Percentiles rank a stretch among this genome's conserved stretches.
These are phyloP conservation scores for Chesias legatella DNA, from an alignment of 2,888 invertebrate genomes.

Conservation along the genomic window DNA sequence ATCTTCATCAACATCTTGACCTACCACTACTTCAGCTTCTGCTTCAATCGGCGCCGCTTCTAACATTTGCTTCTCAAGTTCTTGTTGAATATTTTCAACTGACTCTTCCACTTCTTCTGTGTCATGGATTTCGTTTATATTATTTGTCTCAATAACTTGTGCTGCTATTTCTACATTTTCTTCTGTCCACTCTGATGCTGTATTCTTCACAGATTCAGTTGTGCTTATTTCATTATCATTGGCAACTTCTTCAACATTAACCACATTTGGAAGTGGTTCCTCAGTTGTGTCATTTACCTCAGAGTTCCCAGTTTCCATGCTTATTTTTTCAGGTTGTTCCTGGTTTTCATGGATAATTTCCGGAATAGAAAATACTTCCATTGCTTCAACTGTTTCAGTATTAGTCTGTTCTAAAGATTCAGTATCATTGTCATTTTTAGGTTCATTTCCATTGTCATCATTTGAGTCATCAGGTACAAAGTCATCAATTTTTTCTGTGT, in stretches of 20 bases:
- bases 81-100: conserved; percentile 71
- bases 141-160: conserved; percentile 17
- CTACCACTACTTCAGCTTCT: conserved; percentile 18
- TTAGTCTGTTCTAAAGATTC: conserved; percentile 2
- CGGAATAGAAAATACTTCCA: conserved; percentile 1
- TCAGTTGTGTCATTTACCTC: conserved; percentile 1
- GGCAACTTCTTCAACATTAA: not conserved
- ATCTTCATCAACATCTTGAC: conserved; percentile 6
- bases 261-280: not conserved
- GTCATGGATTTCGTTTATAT: conserved; percentile 10
- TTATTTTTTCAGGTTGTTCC: conserved; percentile 2
- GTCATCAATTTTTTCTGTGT: not conserved
- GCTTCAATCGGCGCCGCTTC: conserved; percentile 12
- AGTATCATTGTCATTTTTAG: not conserved
- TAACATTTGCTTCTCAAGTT: conserved; percentile 60
- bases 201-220: conserved; percentile 30
- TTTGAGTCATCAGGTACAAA: no score
- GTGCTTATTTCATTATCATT: not conserved
- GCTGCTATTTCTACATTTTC: conserved; percentile 47
- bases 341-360: conserved; percentile 4
- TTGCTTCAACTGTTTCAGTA: not conserved
- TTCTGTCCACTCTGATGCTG: conserved; percentile 65
- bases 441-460: no score
- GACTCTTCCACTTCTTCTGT: conserved; percentile 63
- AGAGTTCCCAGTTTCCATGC: not conserved